A percentile compares a stretch with the other conserved stretches of the same genome.
Conservation (phyloP, 2,113 vertebrate genomes). For the Nestor notabilis region DNA sequence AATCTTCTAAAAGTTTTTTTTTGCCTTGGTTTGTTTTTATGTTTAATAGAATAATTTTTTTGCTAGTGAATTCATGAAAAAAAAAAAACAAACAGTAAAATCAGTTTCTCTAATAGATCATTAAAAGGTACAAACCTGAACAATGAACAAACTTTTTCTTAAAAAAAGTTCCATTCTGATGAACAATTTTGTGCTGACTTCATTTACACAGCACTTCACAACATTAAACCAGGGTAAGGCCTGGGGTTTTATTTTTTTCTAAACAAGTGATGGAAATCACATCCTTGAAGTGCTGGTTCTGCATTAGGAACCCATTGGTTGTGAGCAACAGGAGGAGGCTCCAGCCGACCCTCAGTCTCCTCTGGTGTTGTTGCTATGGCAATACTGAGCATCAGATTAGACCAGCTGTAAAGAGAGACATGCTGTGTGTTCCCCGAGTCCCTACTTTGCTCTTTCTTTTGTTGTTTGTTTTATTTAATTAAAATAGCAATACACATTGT, state of each 20-base stretch:
- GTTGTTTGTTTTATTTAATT: not conserved
- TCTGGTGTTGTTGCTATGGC: slow-evolving; percentile 37
- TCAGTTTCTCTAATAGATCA: not conserved
- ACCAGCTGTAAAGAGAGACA: slow-evolving; percentile 14
- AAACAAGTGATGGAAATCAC: not conserved
- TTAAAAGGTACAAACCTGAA: not conserved
- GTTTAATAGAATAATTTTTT: not conserved
- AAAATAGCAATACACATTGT: not conserved
- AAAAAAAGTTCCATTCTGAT: not conserved
- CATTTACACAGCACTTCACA: not conserved
- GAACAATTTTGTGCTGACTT: not conserved
- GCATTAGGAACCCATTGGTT: not conserved
- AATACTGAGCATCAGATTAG: slow-evolving; percentile 51
- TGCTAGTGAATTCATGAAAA: not conserved
- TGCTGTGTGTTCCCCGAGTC: not conserved
- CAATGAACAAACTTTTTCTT: not conserved
- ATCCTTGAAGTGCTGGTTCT: not conserved
- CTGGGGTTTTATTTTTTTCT: not conserved
- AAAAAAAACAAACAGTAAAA: not conserved
- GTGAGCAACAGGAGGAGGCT: slow-evolving; percentile 20
- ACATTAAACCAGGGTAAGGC: not conserved
- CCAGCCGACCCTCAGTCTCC: not conserved
- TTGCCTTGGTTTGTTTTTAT: not conserved
- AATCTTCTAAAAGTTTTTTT: not conserved
- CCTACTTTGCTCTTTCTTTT: slow-evolving; percentile 23